Evolutionary conservation across 2,113 vertebrate species (phyloP).

Genomic region (Phocoena sinus): DNA sequence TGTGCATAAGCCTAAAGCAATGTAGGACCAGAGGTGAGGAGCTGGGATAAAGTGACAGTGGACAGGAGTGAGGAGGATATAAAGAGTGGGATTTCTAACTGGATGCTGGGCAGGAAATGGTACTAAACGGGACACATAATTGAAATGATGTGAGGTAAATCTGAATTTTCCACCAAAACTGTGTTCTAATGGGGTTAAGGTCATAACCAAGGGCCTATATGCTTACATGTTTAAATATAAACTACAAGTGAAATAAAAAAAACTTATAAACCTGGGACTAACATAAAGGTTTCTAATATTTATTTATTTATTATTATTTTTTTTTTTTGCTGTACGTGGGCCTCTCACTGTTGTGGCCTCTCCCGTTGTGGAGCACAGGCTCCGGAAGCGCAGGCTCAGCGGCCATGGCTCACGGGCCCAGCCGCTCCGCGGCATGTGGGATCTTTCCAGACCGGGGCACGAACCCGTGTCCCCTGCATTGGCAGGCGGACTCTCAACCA

Average conservation of each 20-base stretch:
- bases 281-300: background rate
- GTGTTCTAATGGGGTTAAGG: background rate
- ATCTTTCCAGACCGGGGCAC: too few species aligned
- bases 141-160: background rate
- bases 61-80: background rate
- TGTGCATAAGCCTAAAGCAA: background rate
- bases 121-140: background rate
- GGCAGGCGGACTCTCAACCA: too few species aligned
- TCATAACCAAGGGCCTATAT: background rate
- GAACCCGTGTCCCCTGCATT: too few species aligned
- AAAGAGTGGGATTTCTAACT: background rate
- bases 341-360: too few species aligned
- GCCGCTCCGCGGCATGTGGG: too few species aligned
- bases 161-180: background rate
- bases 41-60: background rate
- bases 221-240: background rate
- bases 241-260: background rate
- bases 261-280: background rate
- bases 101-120: background rate
- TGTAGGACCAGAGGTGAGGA: background rate
- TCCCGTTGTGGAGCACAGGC: too few species aligned
- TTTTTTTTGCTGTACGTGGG: too few species aligned
- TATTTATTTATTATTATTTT: background rate
- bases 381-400: too few species aligned
- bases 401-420: too few species aligned